Conservation (phyloP, 37 sponge, comb jelly and placozoan species). For the Cliona cf. orientalis region DNA sequence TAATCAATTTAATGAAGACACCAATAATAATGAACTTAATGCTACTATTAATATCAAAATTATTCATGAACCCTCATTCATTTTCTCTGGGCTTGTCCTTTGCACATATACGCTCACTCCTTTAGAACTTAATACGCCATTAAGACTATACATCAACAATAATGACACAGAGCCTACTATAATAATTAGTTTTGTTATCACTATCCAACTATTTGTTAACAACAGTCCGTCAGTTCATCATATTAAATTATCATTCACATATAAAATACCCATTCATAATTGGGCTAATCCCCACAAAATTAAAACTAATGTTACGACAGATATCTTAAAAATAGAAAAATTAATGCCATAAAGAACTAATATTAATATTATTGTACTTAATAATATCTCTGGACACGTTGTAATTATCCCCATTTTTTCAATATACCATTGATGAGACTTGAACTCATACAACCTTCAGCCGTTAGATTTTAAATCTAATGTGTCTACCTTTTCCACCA, state of each 20-base stretch:
- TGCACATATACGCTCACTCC: background rate
- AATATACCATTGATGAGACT: no score
- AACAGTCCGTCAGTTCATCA: conserved; percentile 36
- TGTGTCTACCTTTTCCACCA: no score
- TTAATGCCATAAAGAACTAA: conserved; percentile 66
- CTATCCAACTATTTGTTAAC: conserved; percentile 46
- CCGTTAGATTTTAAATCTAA: no score
- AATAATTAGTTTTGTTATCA: conserved; percentile 47
- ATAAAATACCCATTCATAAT: background rate
- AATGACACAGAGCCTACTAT: conserved; percentile 57
- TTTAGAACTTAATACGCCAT: background rate
- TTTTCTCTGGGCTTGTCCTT: background rate
- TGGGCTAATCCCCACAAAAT: background rate
- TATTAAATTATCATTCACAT: background rate
- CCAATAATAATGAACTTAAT: conserved; percentile 70
- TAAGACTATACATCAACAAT: conserved; percentile 41
- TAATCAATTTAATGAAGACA: conserved; percentile 72
- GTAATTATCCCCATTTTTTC: conserved; percentile 20
- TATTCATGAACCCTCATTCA: background rate
- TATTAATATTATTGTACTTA: conserved; percentile 54
- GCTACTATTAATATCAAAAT: conserved; percentile 63
- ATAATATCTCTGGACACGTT: conserved; percentile 48
- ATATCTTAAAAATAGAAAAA: conserved; percentile 33
- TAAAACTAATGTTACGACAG: conserved; percentile 32
- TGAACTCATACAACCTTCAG: no score